Evolutionary conservation across 2,888 invertebrate species (phyloP).

Genomic region (Salpingus planirostris): DNA sequence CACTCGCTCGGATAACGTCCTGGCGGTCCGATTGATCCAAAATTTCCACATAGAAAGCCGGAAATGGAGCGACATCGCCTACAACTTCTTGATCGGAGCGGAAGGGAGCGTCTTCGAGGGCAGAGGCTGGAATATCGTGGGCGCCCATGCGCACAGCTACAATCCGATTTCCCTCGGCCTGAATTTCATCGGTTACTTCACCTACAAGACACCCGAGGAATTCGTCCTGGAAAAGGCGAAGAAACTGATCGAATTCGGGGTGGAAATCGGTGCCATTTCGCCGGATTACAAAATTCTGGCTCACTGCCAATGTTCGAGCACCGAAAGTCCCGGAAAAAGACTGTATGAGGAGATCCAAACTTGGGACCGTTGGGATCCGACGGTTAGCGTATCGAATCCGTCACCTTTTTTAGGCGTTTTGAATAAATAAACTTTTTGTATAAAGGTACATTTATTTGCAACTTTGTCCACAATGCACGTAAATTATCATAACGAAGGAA

Average conservation of each 20-base stretch:
- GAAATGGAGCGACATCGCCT: slow-evolving; percentile 46
- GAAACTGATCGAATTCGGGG: slow-evolving; percentile 41
- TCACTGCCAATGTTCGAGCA: slow-evolving; percentile 46
- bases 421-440: no score
- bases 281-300: slow-evolving; percentile 44
- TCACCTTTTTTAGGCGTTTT: no score
- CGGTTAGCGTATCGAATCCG: slow-evolving; percentile 6
- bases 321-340: slow-evolving; percentile 46
- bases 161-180: slow-evolving; percentile 45
- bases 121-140: slow-evolving; percentile 47
- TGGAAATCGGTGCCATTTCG: slow-evolving; percentile 41
- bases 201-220: slow-evolving; percentile 39
- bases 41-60: slow-evolving; percentile 46
- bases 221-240: slow-evolving; percentile 41
- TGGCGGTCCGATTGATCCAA: slow-evolving; percentile 43
- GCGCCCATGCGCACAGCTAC: slow-evolving; percentile 47
- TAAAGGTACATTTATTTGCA: slow-evolving; percentile 30
- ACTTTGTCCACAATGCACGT: slow-evolving; percentile 32
- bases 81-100: slow-evolving; percentile 49
- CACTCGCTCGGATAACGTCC: slow-evolving; percentile 42
- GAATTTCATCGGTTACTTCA: slow-evolving; percentile 46
- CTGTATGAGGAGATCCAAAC: slow-evolving; percentile 46
- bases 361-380: slow-evolving; percentile 44
- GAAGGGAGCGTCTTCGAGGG: slow-evolving; percentile 52
- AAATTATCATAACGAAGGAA: slow-evolving; percentile 26